Evolutionary conservation across 2,797 vertebrate species (phyloP), one percentile per base, ranked within the genome.

Genomic region (Clarias platycephalus): DNA sequence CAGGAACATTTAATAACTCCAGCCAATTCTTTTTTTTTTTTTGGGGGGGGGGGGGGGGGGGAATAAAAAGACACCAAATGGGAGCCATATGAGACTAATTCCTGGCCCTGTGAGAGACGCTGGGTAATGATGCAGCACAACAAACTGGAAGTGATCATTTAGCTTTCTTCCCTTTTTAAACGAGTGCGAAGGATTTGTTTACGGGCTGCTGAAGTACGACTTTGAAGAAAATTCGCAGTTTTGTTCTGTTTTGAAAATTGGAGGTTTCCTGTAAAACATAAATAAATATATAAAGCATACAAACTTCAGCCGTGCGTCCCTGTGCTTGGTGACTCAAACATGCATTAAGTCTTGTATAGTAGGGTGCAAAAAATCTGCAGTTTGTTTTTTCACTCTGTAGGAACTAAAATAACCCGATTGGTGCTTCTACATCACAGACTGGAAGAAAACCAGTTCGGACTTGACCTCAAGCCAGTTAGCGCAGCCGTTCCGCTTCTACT

Each of bases 51-150:
- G 4, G 28, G 4, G 26, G 64, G 80, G 34, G 28, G 87, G 86
- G 91, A 91, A 88, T 81, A 86, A 89, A 58, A 76, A 93, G 91
- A 91, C 89, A 88, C 88, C 87, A 92, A 91, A 91, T 93, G 90
- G 88, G 88, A 89, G 91, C 89, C 91, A 89, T 82, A 81, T 87
- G 93, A 94, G 70, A 37, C 53, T 8, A 31, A 83, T 86, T 71
- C 68, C 37, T 71, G 63, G 70, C 18, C 74, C 20, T 24, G 87
- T 89, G 90, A 89, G 82, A 86, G 62, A n/a, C 31, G 88, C 86
- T 89, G 88, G 87, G 87, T 88, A 8, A 85, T 88, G 44, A 37
- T 71, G 90, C 66, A 53, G 84, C 89, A 83, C 87, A 83, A 86
- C 89, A 83, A 89, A 89, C 70, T 84, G 70, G 89, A 91, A 88